Evolutionary conservation across 1,140 invertebrate species (phyloP).

Genomic region (Patella vulgata): DNA sequence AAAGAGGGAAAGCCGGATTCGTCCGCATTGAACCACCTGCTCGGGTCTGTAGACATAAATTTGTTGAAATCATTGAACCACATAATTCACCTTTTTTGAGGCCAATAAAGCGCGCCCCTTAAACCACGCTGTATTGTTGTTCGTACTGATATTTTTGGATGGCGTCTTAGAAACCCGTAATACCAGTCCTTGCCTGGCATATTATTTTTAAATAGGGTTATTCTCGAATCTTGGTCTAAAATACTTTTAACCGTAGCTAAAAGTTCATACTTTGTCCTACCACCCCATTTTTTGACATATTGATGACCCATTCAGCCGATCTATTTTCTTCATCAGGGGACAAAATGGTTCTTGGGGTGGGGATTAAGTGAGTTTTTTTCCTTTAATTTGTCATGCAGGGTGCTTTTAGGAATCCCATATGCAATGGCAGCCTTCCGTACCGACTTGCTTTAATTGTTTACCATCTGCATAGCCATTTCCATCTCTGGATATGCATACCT

Average conservation of each 20-base stretch:
- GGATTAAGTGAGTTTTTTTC: too few relatives aligned
- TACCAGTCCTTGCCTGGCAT: conserved; percentile 66
- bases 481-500: too few relatives aligned
- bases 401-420: too few relatives aligned
- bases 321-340: too few relatives aligned
- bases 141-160: conserved; percentile 63
- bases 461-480: too few relatives aligned
- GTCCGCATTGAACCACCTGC: conserved; percentile 1
- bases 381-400: too few relatives aligned
- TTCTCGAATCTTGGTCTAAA: conserved; percentile 16
- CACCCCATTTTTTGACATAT: conserved; percentile 22
- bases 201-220: conserved; percentile 17
- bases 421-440: too few relatives aligned
- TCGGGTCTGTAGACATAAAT: not conserved
- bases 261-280: conserved; percentile 13
- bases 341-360: conserved; percentile 1
- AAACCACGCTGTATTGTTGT: conserved; percentile 44
- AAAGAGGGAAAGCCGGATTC: conserved; percentile 2
- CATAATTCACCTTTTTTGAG: conserved; percentile 5
- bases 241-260: conserved; percentile 15
- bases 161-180: conserved; percentile 64
- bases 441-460: too few relatives aligned
- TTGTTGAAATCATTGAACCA: conserved; percentile 16
- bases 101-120: conserved; percentile 25
- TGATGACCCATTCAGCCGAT: conserved; percentile 14